phyloP scores from a whole-genome alignment of 2,113 vertebrate species.

The Platichthys stellatus region DNA sequence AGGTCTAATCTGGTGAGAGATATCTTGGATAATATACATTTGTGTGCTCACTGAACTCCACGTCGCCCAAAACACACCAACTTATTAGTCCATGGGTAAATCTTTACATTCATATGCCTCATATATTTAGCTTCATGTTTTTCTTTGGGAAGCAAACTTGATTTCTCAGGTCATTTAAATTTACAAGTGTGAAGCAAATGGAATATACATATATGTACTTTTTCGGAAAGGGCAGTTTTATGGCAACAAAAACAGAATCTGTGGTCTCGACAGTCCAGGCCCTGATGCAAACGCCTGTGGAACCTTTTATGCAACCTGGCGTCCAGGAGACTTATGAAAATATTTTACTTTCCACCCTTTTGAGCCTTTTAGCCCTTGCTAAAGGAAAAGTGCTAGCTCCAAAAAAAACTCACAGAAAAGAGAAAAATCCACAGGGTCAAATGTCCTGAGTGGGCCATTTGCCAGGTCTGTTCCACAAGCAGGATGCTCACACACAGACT shows the following conservation, averaged over 20 bases:
- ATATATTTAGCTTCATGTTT: slow-evolving; percentile 69
- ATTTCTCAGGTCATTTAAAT: slow-evolving; percentile 88
- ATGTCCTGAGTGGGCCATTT: slow-evolving; percentile 81
- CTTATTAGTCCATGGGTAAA: slow-evolving; percentile 34
- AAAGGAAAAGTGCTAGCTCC: slow-evolving; percentile 77
- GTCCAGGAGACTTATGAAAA: slow-evolving; percentile 94
- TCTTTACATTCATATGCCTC: slow-evolving; percentile 27
- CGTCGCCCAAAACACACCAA: not conserved
- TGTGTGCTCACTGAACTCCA: slow-evolving; percentile 8
- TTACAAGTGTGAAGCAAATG: slow-evolving; percentile 88
- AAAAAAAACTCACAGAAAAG: slow-evolving; percentile 75
- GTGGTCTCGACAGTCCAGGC: slow-evolving; percentile 88
- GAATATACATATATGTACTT: slow-evolving; percentile 80
- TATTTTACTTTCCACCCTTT: slow-evolving; percentile 98
- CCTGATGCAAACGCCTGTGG: slow-evolving; percentile 92
- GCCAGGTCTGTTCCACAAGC: slow-evolving; percentile 78
- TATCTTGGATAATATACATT: not conserved
- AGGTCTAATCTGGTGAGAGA: not conserved
- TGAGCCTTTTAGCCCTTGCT: slow-evolving; percentile 84
- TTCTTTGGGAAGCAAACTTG: slow-evolving; percentile 83
- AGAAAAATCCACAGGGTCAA: slow-evolving; percentile 79
- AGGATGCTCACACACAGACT: slow-evolving; percentile 73
- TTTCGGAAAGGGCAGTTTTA: slow-evolving; percentile 85
- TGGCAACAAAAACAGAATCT: slow-evolving; percentile 90
- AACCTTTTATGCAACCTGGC: slow-evolving; percentile 96